A percentile compares a stretch with the other conserved stretches of the same genome.
Evolutionary conservation across 2,113 vertebrate genomes (phyloP).

Genomic region (Indicator maculatus): DNA sequence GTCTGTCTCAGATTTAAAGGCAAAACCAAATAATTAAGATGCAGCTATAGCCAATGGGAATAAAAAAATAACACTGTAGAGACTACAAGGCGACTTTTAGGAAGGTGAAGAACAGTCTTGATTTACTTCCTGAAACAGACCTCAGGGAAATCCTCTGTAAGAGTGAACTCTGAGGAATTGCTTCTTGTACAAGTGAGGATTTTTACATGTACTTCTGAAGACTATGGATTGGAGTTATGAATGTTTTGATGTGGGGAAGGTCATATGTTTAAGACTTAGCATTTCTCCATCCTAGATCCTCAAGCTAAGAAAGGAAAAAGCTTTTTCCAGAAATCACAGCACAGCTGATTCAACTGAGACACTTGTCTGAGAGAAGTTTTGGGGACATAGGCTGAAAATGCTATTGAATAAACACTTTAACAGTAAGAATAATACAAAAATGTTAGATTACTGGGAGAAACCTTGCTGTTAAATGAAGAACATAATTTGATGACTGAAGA

Average conservation of each 20-base stretch:
- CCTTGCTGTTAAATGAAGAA: constrained; percentile 63
- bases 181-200: not conserved
- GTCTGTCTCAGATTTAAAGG: not conserved
- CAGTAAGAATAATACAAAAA: not conserved
- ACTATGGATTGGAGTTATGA: not conserved
- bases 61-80: not conserved
- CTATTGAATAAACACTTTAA: constrained; percentile 3
- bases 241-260: not conserved
- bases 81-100: not conserved
- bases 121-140: not conserved
- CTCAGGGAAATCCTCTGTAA: not conserved
- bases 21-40: not conserved
- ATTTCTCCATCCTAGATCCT: not conserved
- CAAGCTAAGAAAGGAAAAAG: not conserved
- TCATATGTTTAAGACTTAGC: not conserved
- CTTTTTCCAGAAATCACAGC: not conserved
- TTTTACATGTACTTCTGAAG: not conserved
- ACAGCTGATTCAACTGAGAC: not conserved
- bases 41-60: not conserved
- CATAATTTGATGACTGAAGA: constrained; percentile 58
- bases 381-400: not conserved
- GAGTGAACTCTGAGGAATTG: not conserved
- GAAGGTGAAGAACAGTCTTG: not conserved
- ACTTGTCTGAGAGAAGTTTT: not conserved
- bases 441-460: not conserved